Base-by-base conservation (phyloP, 2,113 vertebrate species). In the Oenanthe oenanthe region DNA sequence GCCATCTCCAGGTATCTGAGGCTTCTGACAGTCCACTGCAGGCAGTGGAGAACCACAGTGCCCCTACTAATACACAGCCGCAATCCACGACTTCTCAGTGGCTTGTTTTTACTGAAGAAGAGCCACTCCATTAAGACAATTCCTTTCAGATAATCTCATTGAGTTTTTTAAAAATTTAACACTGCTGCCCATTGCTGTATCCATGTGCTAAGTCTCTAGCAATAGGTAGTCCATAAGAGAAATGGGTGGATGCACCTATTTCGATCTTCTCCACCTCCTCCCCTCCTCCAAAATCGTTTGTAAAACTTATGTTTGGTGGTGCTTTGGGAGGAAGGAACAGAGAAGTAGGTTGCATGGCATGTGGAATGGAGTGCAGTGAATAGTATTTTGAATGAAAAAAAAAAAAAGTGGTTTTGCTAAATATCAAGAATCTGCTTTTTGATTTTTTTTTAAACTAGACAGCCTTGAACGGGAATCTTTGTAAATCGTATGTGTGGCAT, bases 11-110 rank as follows among this genome's bases (percentile, higher is more conserved):
- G 20, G 5, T 56, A 28, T 38, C 40, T 48, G 31, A 75, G 45
- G 18, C 7, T 65, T 68, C 70, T 40, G 25, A 54, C 8, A 60
- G 16, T 10, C 67, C 25, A 20, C 32, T 75, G 21, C 45, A 68
- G 57, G 62, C 28, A 51, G 2, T 13, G 26, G 57, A 79, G 29
- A 85, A 16, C 24, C 0, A 0, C 12, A n/a, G 28, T 32, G 32
- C 19, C 28, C 16, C 77, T 61, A 34, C 32, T 26, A 31, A 32
- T 12, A 47, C 8, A 56, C 48, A 88, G 0, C 14, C 56, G 36
- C 7, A 51, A 29, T 28, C 31, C 26, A 9, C 43, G 47, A 71
- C 26, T 70, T 65, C 78, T 65, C 7, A 5, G 28, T 47, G 74
- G 10, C 24, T 12, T 9, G 3, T 81, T 15, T 65, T 34, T 61